Base-by-base conservation (phyloP, 2,113 vertebrate genomes). In the Cyprinodon brontotheroides region DNA sequence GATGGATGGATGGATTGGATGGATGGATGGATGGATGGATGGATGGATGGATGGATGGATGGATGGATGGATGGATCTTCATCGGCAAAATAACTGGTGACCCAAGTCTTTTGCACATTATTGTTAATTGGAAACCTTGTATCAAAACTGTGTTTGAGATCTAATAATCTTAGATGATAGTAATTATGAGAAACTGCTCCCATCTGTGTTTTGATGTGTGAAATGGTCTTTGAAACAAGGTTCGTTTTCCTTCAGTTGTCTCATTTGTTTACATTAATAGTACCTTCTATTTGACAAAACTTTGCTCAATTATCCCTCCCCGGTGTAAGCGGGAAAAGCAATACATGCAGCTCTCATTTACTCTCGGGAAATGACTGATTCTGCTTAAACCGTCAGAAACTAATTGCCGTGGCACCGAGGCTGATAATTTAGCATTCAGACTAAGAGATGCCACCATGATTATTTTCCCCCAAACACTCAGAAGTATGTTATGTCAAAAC, bases 371-470 rank as follows among this genome's bases (percentile, higher is more conserved):
- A 89, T 84, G 76, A 87, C 80, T 82, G 83, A 91, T 85, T 81
- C 76, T 59, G 77, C 79, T 84, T 76, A 77, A 81, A 80, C 67
- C 77, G 87, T 80, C 87, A 85, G 70, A 75, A 84, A 77, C 62
- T 71, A 81, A 81, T 90, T 83, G 82, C 74, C 74, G 53, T 61
- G n/a, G 73, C 79, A 70, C 79, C 77, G 78, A 81, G 77, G 71
- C 81, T 77, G 53, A 82, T 87, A 75, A 88, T 90, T 83, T 74
- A 74, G 78, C 67, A 63, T 20, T 70, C 50, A 80, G 61, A 61
- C 45, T 14, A 86, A 81, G 88, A 91, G 90, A 92, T 89, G 89
- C 72, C 63, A 13, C 43, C 14, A 60, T 57, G 82, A 85, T 86
- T 81, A 74, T 80, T 85, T 78, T 36, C 72, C 68, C 48, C 50